Evolutionary conservation across 2,888 invertebrate species (phyloP), one percentile per base, ranked within the genome.

Genomic region (Agapetus fuscipes): DNA sequence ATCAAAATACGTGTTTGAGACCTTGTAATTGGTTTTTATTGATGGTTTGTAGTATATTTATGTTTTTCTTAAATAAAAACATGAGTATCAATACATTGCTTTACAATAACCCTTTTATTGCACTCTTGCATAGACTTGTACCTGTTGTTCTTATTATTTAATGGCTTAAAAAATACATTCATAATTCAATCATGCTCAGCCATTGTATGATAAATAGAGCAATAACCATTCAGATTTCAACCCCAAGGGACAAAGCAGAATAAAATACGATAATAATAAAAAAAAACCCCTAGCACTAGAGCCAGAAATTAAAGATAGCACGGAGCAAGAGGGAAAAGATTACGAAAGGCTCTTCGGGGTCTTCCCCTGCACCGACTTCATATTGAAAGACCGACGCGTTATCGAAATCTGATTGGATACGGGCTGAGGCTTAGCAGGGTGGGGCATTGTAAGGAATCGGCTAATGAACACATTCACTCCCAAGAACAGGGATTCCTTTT

Each of bases 351-450:
- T 37, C 35, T 34, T 28, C 20, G 9, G 25, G 15, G 17, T 20
- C 13, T 30, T 17, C 11, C 32, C 17, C 12, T 15, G 14, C n/a
- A 12, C 40, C 28, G 35, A 34, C 27, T 26, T 36, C 25, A 34
- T 37, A 39, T 45, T 45, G 41, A 41, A 45, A 45, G 39, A 30
- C 28, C 34, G 37, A 34, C 38, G 43, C 46, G 42, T 42, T 46
- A 46, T 46, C 46, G 46, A 41, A 46, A 43, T 46, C 46, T 39
- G 46, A 46, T 43, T 46, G 43, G 46, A 39, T 43, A 33, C 36
- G 38, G 36, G 36, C 26, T 36, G 35, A 34, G 24, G 35, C 30
- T 28, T 31, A 15, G 17, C 13, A 29, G 26, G 16, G 12, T 15
- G 11, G 16, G 9, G 11, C 13, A 17, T 35, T 35, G 16, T 17